Conservation (phyloP, 1,140 invertebrate genomes). For the Teleopsis dalmanni region DNA sequence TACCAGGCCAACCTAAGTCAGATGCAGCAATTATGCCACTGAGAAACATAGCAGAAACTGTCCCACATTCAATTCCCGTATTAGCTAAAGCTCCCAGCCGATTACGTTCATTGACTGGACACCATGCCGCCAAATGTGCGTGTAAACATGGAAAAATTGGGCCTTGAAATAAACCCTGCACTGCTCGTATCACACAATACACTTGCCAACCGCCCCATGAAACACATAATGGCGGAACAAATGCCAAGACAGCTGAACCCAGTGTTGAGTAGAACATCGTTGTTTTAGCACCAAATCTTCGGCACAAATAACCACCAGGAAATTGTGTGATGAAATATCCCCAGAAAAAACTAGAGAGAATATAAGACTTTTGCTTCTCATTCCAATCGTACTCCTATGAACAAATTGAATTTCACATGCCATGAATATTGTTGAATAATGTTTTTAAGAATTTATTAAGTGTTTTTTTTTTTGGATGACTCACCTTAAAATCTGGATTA, state of each 20-base stretch:
- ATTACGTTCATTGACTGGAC: slow-evolving; percentile 52
- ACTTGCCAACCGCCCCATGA: slow-evolving; percentile 53
- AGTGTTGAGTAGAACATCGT: slow-evolving; percentile 55
- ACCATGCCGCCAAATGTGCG: slow-evolving; percentile 74
- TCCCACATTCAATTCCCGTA: slow-evolving; percentile 62
- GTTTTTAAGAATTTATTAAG: background rate
- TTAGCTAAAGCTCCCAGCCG: slow-evolving; percentile 53
- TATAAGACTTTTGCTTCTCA: slow-evolving; percentile 46
- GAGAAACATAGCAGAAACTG: slow-evolving; percentile 59
- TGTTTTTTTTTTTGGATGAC: slow-evolving; percentile 9
- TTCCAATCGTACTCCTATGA: slow-evolving; percentile 50
- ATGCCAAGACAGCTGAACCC: slow-evolving; percentile 43
- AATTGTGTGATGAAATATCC: slow-evolving; percentile 51
- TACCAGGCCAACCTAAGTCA: slow-evolving; percentile 62
- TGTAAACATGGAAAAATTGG: slow-evolving; percentile 72
- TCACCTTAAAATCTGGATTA: slow-evolving; percentile 38
- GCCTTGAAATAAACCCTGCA: slow-evolving; percentile 72
- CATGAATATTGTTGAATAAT: background rate
- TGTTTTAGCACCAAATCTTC: slow-evolving; percentile 55
- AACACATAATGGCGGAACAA: slow-evolving; percentile 45
- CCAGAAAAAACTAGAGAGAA: slow-evolving; percentile 61
- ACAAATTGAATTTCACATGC: background rate
- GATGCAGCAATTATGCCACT: slow-evolving; percentile 60
- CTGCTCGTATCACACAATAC: slow-evolving; percentile 54
- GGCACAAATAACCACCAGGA: slow-evolving; percentile 59